Conservation (phyloP, 2,888 invertebrate genomes). For the Cybosia mesomella region DNA sequence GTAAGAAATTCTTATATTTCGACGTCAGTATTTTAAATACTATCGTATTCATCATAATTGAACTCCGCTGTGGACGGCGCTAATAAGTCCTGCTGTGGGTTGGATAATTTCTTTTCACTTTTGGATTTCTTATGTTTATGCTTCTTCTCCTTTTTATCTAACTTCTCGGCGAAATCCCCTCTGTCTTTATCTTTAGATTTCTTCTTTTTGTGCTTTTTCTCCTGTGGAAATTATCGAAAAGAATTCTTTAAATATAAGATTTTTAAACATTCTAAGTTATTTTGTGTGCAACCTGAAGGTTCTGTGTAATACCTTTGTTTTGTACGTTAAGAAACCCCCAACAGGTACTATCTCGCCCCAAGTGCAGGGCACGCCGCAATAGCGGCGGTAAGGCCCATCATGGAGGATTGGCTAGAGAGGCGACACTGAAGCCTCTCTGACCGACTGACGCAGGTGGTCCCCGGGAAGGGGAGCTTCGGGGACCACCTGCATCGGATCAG, state of each 20-base stretch:
- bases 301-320: too few relatives aligned
- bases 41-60: conserved; percentile 78
- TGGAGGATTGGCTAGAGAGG: too few relatives aligned
- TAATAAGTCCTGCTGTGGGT: conserved; percentile 80
- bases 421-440: too few relatives aligned
- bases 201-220: conserved; percentile 86
- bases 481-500: too few relatives aligned
- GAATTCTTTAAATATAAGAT: neutral
- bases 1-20: conserved; percentile 23
- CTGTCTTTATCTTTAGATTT: conserved; percentile 85
- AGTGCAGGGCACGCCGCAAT: too few relatives aligned
- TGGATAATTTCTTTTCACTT: conserved; percentile 76
- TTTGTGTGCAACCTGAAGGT: neutral
- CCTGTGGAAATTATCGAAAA: conserved; percentile 58
- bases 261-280: neutral
- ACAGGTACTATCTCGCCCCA: neutral
- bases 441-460: too few relatives aligned
- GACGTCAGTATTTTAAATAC: conserved; percentile 64
- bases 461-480: too few relatives aligned
- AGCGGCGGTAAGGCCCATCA: too few relatives aligned
- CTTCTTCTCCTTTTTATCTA: conserved; percentile 85
- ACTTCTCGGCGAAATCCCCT: conserved; percentile 82
- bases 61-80: conserved; percentile 66
- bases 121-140: conserved; percentile 86
- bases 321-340: too few relatives aligned